Evolutionary conservation across 35 echinoderm and acorn worm species (phyloP).

Genomic region (Apostichopus californicus): DNA sequence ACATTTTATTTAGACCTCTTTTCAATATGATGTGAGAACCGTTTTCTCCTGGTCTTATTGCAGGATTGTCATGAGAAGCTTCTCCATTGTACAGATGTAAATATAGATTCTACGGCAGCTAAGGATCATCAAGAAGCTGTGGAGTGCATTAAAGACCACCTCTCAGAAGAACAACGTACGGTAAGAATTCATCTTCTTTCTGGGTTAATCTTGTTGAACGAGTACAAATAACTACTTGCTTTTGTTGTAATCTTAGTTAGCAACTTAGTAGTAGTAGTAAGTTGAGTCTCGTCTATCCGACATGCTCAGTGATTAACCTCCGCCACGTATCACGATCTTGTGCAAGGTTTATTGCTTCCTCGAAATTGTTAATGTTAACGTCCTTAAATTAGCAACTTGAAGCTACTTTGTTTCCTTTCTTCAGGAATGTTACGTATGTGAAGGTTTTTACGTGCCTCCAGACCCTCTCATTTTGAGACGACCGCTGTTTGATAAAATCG

Average conservation of each 20-base stretch:
- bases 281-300: too few relatives aligned
- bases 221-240: too few relatives aligned
- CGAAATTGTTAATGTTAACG: too few relatives aligned
- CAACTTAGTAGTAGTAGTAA: too few relatives aligned
- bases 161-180: neutral
- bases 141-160: neutral
- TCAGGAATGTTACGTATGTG: constrained; percentile 6
- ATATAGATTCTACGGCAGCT: neutral
- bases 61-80: neutral
- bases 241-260: neutral
- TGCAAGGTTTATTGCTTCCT: too few relatives aligned
- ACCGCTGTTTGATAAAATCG: neutral
- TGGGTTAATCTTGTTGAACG: too few relatives aligned
- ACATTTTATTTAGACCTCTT: too few relatives aligned
- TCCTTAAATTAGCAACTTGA: neutral
- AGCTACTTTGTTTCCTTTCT: neutral
- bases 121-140: neutral
- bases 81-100: neutral
- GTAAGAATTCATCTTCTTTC: neutral
- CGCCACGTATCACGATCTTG: too few relatives aligned
- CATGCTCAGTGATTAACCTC: too few relatives aligned
- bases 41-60: neutral
- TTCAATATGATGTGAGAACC: too few relatives aligned
- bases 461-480: neutral
- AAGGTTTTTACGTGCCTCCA: neutral